These are phyloP conservation scores for Gadus chalcogrammus DNA, from an alignment of 2,113 vertebrate genomes.

Conservation along the genomic window DNA sequence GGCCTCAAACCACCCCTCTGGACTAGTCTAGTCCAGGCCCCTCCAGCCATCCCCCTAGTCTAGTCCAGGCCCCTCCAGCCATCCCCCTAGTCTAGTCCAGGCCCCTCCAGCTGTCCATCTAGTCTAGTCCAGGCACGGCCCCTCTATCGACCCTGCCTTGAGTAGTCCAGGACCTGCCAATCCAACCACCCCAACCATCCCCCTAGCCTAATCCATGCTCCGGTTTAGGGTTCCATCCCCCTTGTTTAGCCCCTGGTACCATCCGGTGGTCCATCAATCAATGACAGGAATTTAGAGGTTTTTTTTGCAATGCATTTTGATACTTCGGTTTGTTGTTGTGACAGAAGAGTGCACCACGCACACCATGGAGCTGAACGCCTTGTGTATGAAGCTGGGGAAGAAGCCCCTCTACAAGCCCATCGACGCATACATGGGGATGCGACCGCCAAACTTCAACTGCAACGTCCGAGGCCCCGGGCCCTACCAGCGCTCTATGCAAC, in stretches of 20 bases:
- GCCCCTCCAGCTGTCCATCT: no score
- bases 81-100: neutral
- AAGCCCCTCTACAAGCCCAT: constrained; percentile 95
- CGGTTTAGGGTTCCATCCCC: constrained; percentile 30
- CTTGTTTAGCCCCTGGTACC: constrained; percentile 2
- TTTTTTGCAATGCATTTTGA: neutral
- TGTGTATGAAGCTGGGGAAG: constrained; percentile 96
- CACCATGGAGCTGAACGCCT: constrained; percentile 91
- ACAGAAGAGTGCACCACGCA: constrained; percentile 87
- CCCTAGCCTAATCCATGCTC: no score
- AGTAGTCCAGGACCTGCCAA: no score
- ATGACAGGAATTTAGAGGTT: neutral
- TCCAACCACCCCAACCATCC: no score
- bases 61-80: no score
- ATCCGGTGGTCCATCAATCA: neutral
- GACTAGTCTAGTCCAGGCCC: no score
- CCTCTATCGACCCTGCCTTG: no score
- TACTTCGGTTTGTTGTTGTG: constrained; percentile 24
- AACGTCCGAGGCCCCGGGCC: constrained; percentile 82
- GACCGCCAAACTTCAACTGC: constrained; percentile 90
- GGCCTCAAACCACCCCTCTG: constrained; percentile 40
- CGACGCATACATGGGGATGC: constrained; percentile 91
- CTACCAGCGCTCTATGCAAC: constrained; percentile 88
- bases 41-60: neutral
- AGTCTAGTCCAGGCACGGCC: no score